Conservation (phyloP, 2,113 vertebrate species). For the Arenaria interpres region DNA sequence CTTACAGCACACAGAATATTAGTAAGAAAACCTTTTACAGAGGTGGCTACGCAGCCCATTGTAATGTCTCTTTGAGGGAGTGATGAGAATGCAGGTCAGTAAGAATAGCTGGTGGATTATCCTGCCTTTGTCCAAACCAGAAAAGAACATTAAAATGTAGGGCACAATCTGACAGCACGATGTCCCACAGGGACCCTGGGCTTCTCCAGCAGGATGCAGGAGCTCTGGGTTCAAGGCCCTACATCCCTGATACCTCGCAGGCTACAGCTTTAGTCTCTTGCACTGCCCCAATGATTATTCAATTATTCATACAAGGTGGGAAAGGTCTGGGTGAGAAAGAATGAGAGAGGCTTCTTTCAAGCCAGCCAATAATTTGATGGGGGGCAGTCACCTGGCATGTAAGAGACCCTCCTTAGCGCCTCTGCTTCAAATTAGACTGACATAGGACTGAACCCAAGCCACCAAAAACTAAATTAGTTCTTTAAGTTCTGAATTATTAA, state of each 20-base stretch:
- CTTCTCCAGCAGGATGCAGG: background rate
- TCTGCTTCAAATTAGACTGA: background rate
- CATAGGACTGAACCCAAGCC: background rate
- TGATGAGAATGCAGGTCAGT: background rate
- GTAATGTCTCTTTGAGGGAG: background rate
- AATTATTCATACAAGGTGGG: background rate
- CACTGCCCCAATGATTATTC: background rate
- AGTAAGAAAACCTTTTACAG: background rate
- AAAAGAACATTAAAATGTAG: background rate
- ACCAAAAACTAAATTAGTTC: background rate
- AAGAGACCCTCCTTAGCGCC: background rate
- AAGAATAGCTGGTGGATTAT: background rate
- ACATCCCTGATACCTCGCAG: background rate
- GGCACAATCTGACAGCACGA: background rate
- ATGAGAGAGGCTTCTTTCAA: background rate
- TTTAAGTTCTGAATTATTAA: constrained; percentile 27
- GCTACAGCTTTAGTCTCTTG: background rate
- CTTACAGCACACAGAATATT: background rate
- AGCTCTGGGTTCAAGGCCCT: background rate
- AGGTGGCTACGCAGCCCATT: background rate
- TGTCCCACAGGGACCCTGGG: background rate
- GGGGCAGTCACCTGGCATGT: background rate
- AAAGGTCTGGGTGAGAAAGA: background rate
- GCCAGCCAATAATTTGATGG: background rate
- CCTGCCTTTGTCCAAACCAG: background rate